Percentiles rank a stretch among this genome's conserved stretches.
Conservation (phyloP, 2,797 vertebrate genomes). For the Manis pentadactyla region DNA sequence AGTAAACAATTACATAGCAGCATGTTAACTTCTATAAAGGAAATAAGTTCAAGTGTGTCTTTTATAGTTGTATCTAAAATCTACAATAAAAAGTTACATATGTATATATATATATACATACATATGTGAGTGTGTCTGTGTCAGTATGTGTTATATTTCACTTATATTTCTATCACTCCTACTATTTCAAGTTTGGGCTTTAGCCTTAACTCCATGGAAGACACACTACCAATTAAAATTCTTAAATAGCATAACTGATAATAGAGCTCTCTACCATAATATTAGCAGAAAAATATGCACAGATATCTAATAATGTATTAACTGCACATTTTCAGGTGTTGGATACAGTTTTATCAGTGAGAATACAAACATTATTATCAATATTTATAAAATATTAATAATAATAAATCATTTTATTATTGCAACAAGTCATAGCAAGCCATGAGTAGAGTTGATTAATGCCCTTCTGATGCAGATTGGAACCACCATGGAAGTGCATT, state of each 20-base stretch:
- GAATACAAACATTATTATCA: neutral
- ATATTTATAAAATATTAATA: constrained; percentile 29
- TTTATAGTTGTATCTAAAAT: neutral
- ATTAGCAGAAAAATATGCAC: neutral
- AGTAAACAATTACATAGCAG: neutral
- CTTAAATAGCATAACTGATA: neutral
- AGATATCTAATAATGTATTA: neutral
- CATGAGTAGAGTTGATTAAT: constrained; percentile 25
- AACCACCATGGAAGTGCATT: neutral
- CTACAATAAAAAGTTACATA: neutral
- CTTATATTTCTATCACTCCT: neutral
- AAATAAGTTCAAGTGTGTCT: neutral
- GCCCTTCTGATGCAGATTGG: neutral
- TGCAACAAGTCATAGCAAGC: constrained; percentile 6
- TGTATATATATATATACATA: too few relatives aligned
- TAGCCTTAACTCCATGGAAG: neutral
- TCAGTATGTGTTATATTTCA: neutral
- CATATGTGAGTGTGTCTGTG: neutral
- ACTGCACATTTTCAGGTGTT: neutral
- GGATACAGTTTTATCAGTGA: neutral
- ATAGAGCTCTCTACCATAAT: neutral
- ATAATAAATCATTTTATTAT: constrained; percentile 45
- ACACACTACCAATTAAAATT: neutral
- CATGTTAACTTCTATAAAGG: neutral
- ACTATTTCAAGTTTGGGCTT: neutral